Evolutionary conservation across 1,140 invertebrate species (phyloP).

Genomic region (Drosophila ercepeae): DNA sequence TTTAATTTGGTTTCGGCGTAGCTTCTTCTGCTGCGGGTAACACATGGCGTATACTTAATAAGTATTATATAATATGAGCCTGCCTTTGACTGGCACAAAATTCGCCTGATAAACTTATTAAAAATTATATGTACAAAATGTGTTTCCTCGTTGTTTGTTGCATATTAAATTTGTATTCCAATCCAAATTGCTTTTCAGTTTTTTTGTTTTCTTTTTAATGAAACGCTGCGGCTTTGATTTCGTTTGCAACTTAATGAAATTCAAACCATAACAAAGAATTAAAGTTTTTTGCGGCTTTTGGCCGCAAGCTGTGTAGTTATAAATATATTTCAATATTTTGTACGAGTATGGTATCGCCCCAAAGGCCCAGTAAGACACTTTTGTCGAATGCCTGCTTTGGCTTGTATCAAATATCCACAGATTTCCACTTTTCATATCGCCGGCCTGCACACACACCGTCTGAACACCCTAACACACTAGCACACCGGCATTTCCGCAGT

Average conservation of each 20-base stretch:
- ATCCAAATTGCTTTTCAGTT: slow-evolving; percentile 36
- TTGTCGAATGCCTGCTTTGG: slow-evolving; percentile 9
- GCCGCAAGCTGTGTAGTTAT: slow-evolving; percentile 2
- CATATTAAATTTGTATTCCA: slow-evolving; percentile 58
- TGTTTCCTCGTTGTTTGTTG: slow-evolving; percentile 25
- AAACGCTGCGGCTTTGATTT: slow-evolving; percentile 30
- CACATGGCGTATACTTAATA: slow-evolving; percentile 75
- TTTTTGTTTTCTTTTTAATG: slow-evolving; percentile 23
- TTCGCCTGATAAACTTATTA: slow-evolving; percentile 62
- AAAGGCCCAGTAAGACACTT: slow-evolving; percentile 37
- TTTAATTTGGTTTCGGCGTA: slow-evolving; percentile 59
- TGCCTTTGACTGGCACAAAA: slow-evolving; percentile 43
- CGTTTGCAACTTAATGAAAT: slow-evolving; percentile 24
- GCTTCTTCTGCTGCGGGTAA: slow-evolving; percentile 31
- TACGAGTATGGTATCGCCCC: slow-evolving; percentile 10
- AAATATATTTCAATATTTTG: slow-evolving; percentile 27
- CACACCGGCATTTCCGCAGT: slow-evolving; percentile 42
- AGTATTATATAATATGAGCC: slow-evolving; percentile 31
- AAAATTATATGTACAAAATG: slow-evolving; percentile 49
- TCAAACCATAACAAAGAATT: slow-evolving; percentile 7
- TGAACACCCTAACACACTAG: not conserved
- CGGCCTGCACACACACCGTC: too few relatives aligned
- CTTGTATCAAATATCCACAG: slow-evolving; percentile 63
- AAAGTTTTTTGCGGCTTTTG: slow-evolving; percentile 10
- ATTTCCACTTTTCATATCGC: slow-evolving; percentile 66